phyloP scores from a whole-genome alignment of 1,140 invertebrate species.

The Brachionus paranguensis region DNA sequence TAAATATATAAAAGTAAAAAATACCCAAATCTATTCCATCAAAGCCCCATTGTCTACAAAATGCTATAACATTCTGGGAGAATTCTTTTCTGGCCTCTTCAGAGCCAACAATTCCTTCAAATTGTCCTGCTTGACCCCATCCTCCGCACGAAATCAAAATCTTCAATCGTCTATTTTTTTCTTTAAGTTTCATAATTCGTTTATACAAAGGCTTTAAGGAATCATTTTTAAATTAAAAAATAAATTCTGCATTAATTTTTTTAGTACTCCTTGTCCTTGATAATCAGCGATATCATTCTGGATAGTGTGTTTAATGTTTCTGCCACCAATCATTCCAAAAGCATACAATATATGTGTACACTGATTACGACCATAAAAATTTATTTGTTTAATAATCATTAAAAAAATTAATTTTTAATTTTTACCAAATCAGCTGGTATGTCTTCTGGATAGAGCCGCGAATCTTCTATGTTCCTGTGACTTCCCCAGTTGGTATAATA shows the following conservation, averaged over 20 bases:
- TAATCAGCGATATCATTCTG: slow-evolving; percentile 27
- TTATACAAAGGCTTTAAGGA: slow-evolving; percentile 11
- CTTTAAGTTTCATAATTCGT: slow-evolving; percentile 61
- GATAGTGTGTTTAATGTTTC: not conserved
- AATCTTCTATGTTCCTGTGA: slow-evolving; percentile 25
- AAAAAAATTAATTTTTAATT: not conserved
- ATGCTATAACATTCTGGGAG: slow-evolving; percentile 9
- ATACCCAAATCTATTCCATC: slow-evolving; percentile 40
- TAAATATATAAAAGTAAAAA: not conserved
- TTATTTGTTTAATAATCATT: not conserved
- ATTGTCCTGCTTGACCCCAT: slow-evolving; percentile 58
- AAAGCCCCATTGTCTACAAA: slow-evolving; percentile 40
- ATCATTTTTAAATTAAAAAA: not conserved
- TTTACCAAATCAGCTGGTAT: slow-evolving; percentile 36
- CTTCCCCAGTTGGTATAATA: slow-evolving; percentile 40
- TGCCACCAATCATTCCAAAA: slow-evolving; percentile 12
- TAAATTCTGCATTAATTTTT: not conserved
- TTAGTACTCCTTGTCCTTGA: slow-evolving; percentile 20
- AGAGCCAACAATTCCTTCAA: slow-evolving; percentile 22
- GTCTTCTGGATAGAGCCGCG: slow-evolving; percentile 29
- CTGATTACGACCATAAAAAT: not conserved
- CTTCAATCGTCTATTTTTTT: slow-evolving; percentile 66
- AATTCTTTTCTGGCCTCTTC: not conserved
- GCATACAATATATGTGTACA: slow-evolving; percentile 40
- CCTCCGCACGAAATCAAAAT: slow-evolving; percentile 76